These are phyloP conservation scores for Ptychadena robeensis DNA, from an alignment of 2,797 vertebrate genomes.

Conservation along the genomic window DNA sequence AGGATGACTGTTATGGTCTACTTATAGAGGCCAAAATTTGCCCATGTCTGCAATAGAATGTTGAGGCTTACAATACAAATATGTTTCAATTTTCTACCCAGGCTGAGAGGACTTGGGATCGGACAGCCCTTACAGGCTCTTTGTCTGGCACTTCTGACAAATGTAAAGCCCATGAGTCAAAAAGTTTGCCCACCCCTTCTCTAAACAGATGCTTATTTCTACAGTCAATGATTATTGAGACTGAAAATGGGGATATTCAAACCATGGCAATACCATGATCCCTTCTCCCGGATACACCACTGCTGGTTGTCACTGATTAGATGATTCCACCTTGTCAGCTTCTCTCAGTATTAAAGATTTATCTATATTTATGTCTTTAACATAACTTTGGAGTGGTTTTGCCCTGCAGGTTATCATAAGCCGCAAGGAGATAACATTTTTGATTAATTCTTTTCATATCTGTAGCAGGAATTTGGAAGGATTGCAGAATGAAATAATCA, in stretches of 20 bases:
- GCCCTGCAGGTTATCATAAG: slow-evolving; percentile 48
- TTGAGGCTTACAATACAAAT: too few relatives aligned
- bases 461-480: slow-evolving; percentile 2
- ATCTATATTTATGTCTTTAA: slow-evolving; percentile 1
- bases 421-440: not conserved
- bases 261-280: not conserved
- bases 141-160: too few relatives aligned
- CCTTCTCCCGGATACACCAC: not conserved
- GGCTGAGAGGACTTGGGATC: too few relatives aligned
- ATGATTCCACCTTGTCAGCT: not conserved
- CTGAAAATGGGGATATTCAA: not conserved
- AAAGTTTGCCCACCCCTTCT: too few relatives aligned
- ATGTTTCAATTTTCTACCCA: too few relatives aligned
- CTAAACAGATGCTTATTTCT: not conserved
- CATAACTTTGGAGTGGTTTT: slow-evolving; percentile 18
- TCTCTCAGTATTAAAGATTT: not conserved
- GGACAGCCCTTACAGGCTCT: too few relatives aligned
- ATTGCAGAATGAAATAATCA: not conserved
- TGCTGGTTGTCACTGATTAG: not conserved
- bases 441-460: slow-evolving; percentile 35
- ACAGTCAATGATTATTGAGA: too few relatives aligned
- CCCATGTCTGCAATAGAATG: too few relatives aligned
- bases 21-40: too few relatives aligned
- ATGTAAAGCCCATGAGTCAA: too few relatives aligned
- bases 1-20: too few relatives aligned